Percentiles rank a stretch among this genome's conserved stretches.
Conservation (phyloP, 1,140 invertebrate species). For the Meloidogyne chitwoodi region DNA sequence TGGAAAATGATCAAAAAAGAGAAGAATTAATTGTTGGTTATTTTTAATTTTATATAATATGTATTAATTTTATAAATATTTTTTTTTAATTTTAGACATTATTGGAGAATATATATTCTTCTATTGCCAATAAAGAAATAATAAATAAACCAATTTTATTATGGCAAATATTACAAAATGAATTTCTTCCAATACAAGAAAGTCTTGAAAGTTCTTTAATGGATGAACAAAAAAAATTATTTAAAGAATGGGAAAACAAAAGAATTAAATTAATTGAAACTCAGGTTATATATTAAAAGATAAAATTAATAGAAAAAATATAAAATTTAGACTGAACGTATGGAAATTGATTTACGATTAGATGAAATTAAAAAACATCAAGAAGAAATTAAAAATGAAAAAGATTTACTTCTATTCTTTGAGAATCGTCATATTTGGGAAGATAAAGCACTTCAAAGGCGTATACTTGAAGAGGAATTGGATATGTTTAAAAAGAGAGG, state of each 20-base stretch:
- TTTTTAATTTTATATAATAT: too few relatives aligned
- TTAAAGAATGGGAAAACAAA: conserved; percentile 42
- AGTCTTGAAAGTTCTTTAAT: neutral
- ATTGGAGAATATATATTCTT: neutral
- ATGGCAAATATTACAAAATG: neutral
- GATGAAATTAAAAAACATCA: conserved; percentile 43
- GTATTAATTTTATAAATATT: too few relatives aligned
- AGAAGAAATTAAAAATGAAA: conserved; percentile 31
- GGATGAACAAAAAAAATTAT: conserved; percentile 32
- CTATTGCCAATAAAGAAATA: neutral
- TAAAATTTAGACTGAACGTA: conserved; percentile 23
- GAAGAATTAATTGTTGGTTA: neutral
- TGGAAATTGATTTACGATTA: conserved; percentile 32
- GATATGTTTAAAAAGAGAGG: conserved; percentile 28
- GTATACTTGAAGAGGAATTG: conserved; percentile 38
- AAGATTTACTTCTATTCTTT: conserved; percentile 51
- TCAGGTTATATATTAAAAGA: conserved; percentile 29
- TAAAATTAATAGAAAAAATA: neutral
- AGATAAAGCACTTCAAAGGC: conserved; percentile 45
- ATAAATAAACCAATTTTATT: neutral
- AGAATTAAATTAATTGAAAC: conserved; percentile 40
- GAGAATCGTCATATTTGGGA: conserved; percentile 55
- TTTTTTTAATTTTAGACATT: neutral
- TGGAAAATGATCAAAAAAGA: neutral
- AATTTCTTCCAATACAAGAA: neutral